These are phyloP conservation scores for Aphodius sticticus DNA, from an alignment of 2,888 invertebrate genomes.

Conservation along the genomic window DNA sequence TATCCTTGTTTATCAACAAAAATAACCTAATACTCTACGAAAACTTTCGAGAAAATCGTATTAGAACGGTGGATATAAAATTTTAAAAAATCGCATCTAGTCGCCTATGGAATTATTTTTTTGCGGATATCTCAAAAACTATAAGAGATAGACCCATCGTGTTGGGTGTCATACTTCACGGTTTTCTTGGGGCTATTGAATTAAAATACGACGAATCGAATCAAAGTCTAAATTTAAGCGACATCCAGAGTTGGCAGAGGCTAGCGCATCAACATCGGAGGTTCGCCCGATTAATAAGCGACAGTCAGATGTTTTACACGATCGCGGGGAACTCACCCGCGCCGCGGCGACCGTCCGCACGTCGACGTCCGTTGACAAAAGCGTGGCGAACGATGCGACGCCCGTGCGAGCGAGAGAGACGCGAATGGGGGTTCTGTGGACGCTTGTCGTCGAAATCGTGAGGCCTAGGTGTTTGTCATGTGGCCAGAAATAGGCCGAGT, in stretches of 20 bases:
- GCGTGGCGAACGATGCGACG: too few relatives aligned
- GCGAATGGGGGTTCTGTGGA: background rate
- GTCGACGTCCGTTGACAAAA: background rate
- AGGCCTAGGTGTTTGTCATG: background rate
- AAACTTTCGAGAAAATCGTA: background rate
- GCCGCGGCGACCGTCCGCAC: background rate
- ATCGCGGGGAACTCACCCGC: background rate
- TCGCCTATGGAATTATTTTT: background rate
- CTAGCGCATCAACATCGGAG: background rate
- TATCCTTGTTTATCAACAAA: background rate
- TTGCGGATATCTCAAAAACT: background rate
- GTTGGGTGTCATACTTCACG: background rate
- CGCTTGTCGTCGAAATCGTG: background rate
- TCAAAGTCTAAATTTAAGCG: background rate
- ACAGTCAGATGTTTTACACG: conserved; percentile 4
- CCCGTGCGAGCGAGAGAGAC: background rate
- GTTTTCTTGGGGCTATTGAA: background rate
- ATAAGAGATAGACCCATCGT: background rate
- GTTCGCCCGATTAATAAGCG: background rate
- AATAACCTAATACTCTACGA: background rate
- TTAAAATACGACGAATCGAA: background rate
- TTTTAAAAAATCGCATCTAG: background rate
- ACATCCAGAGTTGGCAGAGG: background rate
- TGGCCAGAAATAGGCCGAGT: background rate
- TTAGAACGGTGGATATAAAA: background rate